These are phyloP conservation scores for Rhabdomys dilectus DNA, from an alignment of 2,113 vertebrate genomes.

Conservation along the genomic window DNA sequence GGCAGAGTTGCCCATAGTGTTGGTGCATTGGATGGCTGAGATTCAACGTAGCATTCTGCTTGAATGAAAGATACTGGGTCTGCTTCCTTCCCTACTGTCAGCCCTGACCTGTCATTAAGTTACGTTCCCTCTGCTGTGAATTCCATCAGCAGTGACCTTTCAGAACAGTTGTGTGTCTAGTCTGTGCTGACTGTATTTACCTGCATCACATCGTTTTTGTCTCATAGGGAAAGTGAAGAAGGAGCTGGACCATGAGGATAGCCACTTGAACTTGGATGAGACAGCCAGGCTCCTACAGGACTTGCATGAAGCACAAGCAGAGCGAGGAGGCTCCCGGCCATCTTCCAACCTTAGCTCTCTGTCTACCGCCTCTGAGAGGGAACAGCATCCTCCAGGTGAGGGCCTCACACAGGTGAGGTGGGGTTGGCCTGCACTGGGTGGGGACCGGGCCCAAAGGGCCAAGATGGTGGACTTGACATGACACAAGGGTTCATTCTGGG, in stretches of 20 bases:
- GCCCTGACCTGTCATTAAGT: background rate
- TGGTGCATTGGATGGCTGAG: background rate
- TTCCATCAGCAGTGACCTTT: too few species aligned
- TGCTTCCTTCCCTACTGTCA: background rate
- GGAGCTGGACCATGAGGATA: constrained; percentile 94
- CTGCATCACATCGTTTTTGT: rapidly evolving
- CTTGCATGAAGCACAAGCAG: constrained; percentile 95
- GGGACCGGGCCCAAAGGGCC: background rate
- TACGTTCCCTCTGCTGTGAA: background rate
- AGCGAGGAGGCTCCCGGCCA: constrained; percentile 95
- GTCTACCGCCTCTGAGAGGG: constrained; percentile 96
- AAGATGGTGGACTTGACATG: background rate
- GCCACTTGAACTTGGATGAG: constrained; percentile 94
- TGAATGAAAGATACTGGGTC: background rate
- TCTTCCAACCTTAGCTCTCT: constrained; percentile 98
- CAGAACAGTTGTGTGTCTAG: background rate
- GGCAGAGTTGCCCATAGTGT: too few species aligned
- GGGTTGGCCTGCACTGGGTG: background rate
- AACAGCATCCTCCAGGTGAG: constrained; percentile 95
- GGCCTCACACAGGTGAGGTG: background rate
- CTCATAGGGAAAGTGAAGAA: constrained; percentile 95
- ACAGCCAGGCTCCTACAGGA: constrained; percentile 96
- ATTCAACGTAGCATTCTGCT: background rate
- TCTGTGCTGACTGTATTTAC: background rate
- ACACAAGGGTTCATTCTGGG: background rate